Base-by-base conservation (phyloP, 1,140 invertebrate species). In the Hyles vespertilio region DNA sequence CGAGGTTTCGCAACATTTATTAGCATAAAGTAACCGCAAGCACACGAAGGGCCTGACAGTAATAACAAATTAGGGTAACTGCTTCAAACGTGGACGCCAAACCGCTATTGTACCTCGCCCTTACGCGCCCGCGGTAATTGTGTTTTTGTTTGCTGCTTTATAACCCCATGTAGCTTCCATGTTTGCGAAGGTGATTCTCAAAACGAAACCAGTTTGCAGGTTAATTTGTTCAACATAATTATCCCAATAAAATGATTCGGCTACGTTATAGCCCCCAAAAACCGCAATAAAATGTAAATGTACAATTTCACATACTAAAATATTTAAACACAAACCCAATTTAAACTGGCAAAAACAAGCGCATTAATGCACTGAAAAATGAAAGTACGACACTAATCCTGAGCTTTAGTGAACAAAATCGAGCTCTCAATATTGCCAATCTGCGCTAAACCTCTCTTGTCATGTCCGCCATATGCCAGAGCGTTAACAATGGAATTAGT, bases 401-500 rank as follows among this genome's bases (percentile, higher is more conserved):
- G 10, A 11, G 44, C 54, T 56, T 48, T 48, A 34, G 9, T n/a
- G 45, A 22, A 48, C 22, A 56, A 11, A 12, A 50, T 57, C 11
- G 56, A 43, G 50, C 55, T 58, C 70, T 74, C 70, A 77, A 82
- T 79, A 80, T 79, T 73, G 69, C 65, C 77, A 85, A 81, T 83
- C 77, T 63, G 54, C 52, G 70, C 74, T 81, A 74, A 84, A 76
- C 72, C 76, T 59, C 75, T 77, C 80, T 69, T 73, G 80, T 78
- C 81, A 79, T 83, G 76, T 80, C 59, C 61, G 72, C 78, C 81
- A 84, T 85, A 85, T 86, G 82, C 72, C 81, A 70, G 65, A 70
- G 66, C 75, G 69, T 70, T 74, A 79, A 88, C 85, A 88, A 86
- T 85, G 73, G 83, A 86, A 88, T 88, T 88, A 88, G 85, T 78